phyloP scores from a whole-genome alignment of 2,888 invertebrate genomes.

The Cephus pulcher region DNA sequence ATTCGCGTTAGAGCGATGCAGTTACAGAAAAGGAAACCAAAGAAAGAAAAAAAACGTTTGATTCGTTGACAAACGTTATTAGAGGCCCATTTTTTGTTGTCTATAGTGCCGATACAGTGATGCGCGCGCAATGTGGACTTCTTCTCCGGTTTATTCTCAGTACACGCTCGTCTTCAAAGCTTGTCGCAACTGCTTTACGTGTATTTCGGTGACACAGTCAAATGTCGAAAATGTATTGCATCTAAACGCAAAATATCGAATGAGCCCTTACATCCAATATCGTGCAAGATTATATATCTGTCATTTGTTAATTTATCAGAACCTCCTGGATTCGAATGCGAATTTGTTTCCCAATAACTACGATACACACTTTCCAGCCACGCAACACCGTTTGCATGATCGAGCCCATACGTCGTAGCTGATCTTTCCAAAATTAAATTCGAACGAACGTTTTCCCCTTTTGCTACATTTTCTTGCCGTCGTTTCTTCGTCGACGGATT shows the following conservation, averaged over 20 bases:
- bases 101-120: background rate
- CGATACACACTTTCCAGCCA: background rate
- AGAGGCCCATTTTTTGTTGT: background rate
- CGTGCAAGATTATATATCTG: background rate
- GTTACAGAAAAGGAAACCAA: background rate
- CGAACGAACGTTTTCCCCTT: constrained; percentile 12
- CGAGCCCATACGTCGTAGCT: background rate
- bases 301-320: background rate
- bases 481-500: background rate
- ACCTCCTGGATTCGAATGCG: background rate
- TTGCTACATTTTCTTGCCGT: constrained; percentile 15
- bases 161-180: background rate
- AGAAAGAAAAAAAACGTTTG: background rate
- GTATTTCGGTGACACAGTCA: background rate
- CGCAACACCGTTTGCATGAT: background rate
- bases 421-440: background rate
- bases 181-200: background rate
- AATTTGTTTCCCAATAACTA: background rate
- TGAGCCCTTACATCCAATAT: background rate
- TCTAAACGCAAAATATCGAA: background rate
- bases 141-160: background rate
- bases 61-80: background rate
- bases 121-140: background rate
- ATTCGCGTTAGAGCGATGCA: background rate
- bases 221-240: background rate